A percentile compares a stretch with the other conserved stretches of the same genome.
phyloP scores from a whole-genome alignment of 2,113 vertebrate genomes.

The Chaetura pelagica region DNA sequence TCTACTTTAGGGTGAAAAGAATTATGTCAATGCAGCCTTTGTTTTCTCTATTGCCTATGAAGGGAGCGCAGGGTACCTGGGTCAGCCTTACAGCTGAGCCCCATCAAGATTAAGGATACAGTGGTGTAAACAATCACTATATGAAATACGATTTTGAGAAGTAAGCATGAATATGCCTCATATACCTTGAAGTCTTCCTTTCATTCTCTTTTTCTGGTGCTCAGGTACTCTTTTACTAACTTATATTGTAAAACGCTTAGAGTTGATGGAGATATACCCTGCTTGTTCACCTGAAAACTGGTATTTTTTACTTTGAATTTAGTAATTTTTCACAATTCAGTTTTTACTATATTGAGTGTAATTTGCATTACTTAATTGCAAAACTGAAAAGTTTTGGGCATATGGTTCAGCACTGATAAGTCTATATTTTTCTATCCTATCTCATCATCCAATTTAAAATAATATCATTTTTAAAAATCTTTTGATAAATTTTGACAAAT shows the following conservation, averaged over 20 bases:
- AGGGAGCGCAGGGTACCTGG: background rate
- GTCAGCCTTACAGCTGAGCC: background rate
- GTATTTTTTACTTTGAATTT: background rate
- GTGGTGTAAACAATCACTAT: background rate
- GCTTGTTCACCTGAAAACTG: background rate
- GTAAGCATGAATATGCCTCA: background rate
- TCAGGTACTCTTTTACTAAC: rapidly evolving
- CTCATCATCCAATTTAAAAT: background rate
- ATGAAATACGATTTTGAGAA: background rate
- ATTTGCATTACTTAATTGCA: background rate
- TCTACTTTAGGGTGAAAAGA: background rate
- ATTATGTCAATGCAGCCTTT: background rate
- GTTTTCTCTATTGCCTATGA: rapidly evolving
- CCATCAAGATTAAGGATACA: background rate
- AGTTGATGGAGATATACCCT: background rate
- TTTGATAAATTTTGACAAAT: background rate
- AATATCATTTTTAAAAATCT: background rate
- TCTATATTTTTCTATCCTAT: background rate
- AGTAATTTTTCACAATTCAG: background rate
- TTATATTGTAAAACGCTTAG: background rate
- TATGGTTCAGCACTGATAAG: background rate
- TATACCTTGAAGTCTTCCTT: background rate
- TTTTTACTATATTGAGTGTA: background rate
- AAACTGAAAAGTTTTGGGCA: background rate
- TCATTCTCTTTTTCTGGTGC: background rate